These are phyloP conservation scores for Torymus tubicola DNA, from an alignment of 2,888 invertebrate genomes.

Conservation along the genomic window DNA sequence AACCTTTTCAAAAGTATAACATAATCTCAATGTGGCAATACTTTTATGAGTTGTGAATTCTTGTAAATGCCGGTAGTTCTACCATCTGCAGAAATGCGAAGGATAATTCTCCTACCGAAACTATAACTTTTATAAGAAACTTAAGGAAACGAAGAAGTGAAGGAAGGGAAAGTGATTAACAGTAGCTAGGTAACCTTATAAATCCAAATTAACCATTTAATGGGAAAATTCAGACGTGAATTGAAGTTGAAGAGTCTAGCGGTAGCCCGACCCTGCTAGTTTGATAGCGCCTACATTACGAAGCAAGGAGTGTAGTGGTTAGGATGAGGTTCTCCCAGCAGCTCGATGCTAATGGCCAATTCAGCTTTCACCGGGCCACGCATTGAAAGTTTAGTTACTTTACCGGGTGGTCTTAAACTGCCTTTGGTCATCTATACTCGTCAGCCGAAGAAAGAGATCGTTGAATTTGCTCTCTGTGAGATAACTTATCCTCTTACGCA, in stretches of 20 bases:
- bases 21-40: too few species aligned
- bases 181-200: too few species aligned
- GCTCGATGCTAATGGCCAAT: slow-evolving; percentile 48
- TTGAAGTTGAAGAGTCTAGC: slow-evolving; percentile 32
- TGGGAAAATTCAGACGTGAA: slow-evolving; percentile 52
- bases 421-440: slow-evolving; percentile 27
- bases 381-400: slow-evolving; percentile 31
- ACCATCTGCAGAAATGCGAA: too few species aligned
- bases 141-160: too few species aligned
- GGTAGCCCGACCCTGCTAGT: not conserved
- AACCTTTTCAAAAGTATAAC: too few species aligned
- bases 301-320: slow-evolving; percentile 5
- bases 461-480: not conserved
- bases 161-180: too few species aligned
- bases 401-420: slow-evolving; percentile 18
- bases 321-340: not conserved
- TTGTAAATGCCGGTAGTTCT: too few species aligned
- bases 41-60: too few species aligned
- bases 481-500: slow-evolving; percentile 1
- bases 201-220: slow-evolving; percentile 56
- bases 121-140: too few species aligned
- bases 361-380: slow-evolving; percentile 10
- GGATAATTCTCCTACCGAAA: too few species aligned
- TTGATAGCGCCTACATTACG: not conserved
- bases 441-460: not conserved